Percentiles rank a stretch among this genome's conserved stretches.
phyloP scores from a whole-genome alignment of 1,140 invertebrate genomes.

The Drosophila sproati region DNA sequence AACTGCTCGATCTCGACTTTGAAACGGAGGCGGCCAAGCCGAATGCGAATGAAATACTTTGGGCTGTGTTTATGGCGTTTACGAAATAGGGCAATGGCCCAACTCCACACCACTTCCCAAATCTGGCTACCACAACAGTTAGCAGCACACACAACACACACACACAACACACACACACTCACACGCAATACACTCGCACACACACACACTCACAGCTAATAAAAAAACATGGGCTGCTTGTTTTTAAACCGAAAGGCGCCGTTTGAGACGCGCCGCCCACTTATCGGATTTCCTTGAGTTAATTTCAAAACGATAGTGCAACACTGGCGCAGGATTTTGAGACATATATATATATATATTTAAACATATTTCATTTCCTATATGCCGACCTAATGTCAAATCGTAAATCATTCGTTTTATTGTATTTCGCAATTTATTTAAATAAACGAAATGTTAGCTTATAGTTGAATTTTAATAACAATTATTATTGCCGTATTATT shows the following conservation, averaged over 20 bases:
- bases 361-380: conserved; percentile 17
- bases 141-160: conserved; percentile 41
- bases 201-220: conserved; percentile 9
- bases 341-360: conserved; percentile 20
- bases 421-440: conserved; percentile 45
- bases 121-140: conserved; percentile 23
- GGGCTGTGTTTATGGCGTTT: conserved; percentile 99
- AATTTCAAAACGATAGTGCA: conserved; percentile 18
- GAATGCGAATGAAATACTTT: conserved; percentile 96
- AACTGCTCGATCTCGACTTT: conserved; percentile 98
- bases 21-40: conserved; percentile 96
- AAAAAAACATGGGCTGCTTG: conserved; percentile 49
- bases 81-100: conserved; percentile 91
- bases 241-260: conserved; percentile 25
- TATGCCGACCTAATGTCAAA: conserved; percentile 5
- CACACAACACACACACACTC: conserved; percentile 11
- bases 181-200: conserved; percentile 30
- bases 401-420: conserved; percentile 34
- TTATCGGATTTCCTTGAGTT: conserved; percentile 33
- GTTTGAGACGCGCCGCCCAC: conserved; percentile 7
- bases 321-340: conserved; percentile 1
- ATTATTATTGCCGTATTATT: conserved; percentile 49
- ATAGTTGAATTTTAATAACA: conserved; percentile 55
- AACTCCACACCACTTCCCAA: conserved; percentile 37
- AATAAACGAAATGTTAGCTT: conserved; percentile 52